phyloP scores from a whole-genome alignment of 2,113 vertebrate genomes.

The Mustelus asterias region DNA sequence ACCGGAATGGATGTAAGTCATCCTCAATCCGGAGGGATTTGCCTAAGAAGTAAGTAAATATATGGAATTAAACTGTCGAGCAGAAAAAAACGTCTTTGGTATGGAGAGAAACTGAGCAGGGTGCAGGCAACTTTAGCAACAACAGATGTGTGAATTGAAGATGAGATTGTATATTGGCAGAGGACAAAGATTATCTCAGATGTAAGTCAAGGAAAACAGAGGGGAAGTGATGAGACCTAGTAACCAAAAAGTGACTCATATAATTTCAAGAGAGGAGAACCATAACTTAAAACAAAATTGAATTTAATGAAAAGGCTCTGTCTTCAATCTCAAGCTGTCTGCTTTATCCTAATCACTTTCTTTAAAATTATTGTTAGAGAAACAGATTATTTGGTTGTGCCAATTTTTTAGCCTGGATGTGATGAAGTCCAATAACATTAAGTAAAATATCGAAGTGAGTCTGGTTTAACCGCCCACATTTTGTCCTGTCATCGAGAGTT shows the following conservation, averaged over 20 bases:
- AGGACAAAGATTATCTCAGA: not conserved
- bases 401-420: not conserved
- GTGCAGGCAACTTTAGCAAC: not conserved
- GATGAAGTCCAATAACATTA: not conserved
- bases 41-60: too few species aligned
- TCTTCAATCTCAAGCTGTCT: not conserved
- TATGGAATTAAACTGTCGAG: not conserved
- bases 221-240: not conserved
- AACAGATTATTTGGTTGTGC: not conserved
- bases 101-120: not conserved
- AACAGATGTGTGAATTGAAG: not conserved
- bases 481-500: not conserved
- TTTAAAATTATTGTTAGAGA: not conserved
- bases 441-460: not conserved
- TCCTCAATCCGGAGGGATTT: too few species aligned
- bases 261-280: not conserved
- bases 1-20: too few species aligned
- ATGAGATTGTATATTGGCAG: not conserved
- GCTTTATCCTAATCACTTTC: not conserved
- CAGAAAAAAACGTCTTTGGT: not conserved
- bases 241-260: not conserved
- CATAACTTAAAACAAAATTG: not conserved
- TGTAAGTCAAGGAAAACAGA: not conserved
- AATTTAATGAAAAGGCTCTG: not conserved
- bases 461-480: not conserved